Base-by-base conservation (phyloP, 1,140 invertebrate genomes). In the Drosophila saltans region DNA sequence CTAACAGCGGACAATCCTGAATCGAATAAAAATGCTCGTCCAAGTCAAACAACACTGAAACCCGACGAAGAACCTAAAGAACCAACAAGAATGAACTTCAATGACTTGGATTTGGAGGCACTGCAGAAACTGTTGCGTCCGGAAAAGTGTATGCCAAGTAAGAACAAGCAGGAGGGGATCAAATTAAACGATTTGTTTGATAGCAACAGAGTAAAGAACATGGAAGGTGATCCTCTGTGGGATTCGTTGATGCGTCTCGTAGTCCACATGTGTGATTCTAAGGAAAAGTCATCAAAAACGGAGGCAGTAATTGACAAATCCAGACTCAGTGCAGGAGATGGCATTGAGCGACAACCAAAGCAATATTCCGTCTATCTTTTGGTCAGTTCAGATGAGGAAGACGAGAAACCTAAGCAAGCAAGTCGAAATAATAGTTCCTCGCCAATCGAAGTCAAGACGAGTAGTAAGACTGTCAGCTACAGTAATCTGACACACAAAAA, bases 351-450 rank as follows among this genome's bases (percentile, higher is more conserved):
- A 6, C 41, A 21, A 0, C 67, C 30, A 4, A 85, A 82, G 7
- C 56, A 82, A 21, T 88, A 73, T 7, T 69, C 82, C 5, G 55
- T 88, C 2, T 85, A 85, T 26, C 3, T 85, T 0, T 57, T 79
- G 75, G 75, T 82, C 1, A 63, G 43, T 9, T 76, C 82, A 6
- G 81, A 84, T 1, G 81, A 79, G 2, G 79, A 82, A 4, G 66
- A 69, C 1, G 79, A 58, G 5, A n/a, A 61, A 11, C 24, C 7
- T 6, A 16, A 16, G 16, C 16, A 0, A 16, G 16, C n/a, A 21
- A 8, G n/a, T 4, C 3, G 9, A 8, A 10, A 9, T 0, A 56
- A 21, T 0, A 4, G 4, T 1, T 9, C 64, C 8, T 48, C 24
- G 7, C 5, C 39, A 2, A 11, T 39, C 5, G 41, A 2, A 7